Evolutionary conservation across 2,113 vertebrate species (phyloP).

Genomic region (Argyrosomus japonicus): DNA sequence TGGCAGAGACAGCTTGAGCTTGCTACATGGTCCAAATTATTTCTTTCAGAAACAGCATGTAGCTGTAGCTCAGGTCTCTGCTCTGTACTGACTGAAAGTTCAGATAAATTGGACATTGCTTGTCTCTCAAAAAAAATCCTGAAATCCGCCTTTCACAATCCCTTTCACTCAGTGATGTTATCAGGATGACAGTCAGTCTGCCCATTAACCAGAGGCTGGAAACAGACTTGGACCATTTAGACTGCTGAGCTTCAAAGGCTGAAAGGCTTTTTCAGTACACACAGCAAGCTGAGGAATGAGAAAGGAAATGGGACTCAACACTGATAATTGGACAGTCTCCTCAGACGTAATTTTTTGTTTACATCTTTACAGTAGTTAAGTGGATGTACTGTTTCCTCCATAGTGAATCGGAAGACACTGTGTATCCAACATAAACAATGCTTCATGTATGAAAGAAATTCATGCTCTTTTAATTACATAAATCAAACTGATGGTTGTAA

Average conservation of each 20-base stretch:
- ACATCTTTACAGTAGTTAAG: conserved; percentile 5
- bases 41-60: neutral
- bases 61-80: neutral
- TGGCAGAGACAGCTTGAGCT: neutral
- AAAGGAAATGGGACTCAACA: conserved; percentile 14
- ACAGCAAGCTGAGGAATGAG: conserved; percentile 25
- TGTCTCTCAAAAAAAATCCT: conserved; percentile 3
- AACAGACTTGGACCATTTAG: conserved; percentile 31
- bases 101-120: neutral
- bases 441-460: neutral
- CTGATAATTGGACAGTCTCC: conserved; percentile 39
- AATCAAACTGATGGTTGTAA: neutral
- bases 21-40: neutral
- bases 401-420: conserved; percentile 3
- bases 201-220: conserved; percentile 50
- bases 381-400: neutral
- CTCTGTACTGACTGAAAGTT: neutral
- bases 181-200: conserved; percentile 49
- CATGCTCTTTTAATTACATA: neutral
- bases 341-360: conserved; percentile 33
- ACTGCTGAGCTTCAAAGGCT: conserved; percentile 6
- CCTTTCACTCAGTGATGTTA: conserved; percentile 51
- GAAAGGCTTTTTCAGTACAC: conserved; percentile 24
- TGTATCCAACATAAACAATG: neutral
- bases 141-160: conserved; percentile 30